These are phyloP conservation scores for Drosophila repleta DNA, from an alignment of 1,140 invertebrate genomes.

Conservation along the genomic window DNA sequence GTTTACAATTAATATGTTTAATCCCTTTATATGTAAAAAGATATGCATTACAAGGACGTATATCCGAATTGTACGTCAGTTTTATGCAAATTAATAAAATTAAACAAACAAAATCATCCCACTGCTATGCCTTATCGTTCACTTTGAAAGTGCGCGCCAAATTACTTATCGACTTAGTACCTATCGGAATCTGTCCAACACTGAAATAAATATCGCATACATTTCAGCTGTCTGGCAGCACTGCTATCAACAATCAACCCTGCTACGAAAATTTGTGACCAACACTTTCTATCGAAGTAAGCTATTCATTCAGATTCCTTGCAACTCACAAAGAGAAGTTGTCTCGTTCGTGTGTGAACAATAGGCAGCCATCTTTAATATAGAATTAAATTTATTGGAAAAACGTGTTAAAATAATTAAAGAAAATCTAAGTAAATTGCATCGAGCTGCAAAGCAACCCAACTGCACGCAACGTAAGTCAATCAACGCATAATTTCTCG, in stretches of 20 bases:
- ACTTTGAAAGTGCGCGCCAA: neutral
- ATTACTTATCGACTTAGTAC: neutral
- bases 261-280: neutral
- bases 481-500: neutral
- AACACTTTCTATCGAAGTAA: constrained; percentile 12
- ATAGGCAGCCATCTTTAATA: constrained; percentile 41
- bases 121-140: neutral
- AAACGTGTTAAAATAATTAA: constrained; percentile 16
- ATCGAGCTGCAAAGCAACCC: neutral
- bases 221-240: constrained; percentile 12
- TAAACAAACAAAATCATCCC: constrained; percentile 37
- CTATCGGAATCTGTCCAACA: too few species aligned
- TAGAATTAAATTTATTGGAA: constrained; percentile 12
- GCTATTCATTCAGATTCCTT: constrained; percentile 37
- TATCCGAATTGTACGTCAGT: constrained; percentile 52
- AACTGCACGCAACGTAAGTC: constrained; percentile 37
- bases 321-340: constrained; percentile 43
- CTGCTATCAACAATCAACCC: constrained; percentile 8
- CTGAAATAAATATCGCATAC: neutral
- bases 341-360: constrained; percentile 38
- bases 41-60: constrained; percentile 61
- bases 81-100: constrained; percentile 77
- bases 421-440: constrained; percentile 3
- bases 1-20: constrained; percentile 73
- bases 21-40: constrained; percentile 76